Percentiles rank a stretch among this genome's conserved stretches.
Conservation (phyloP, 2,888 invertebrate genomes). For the Metopia argyrocephala region DNA sequence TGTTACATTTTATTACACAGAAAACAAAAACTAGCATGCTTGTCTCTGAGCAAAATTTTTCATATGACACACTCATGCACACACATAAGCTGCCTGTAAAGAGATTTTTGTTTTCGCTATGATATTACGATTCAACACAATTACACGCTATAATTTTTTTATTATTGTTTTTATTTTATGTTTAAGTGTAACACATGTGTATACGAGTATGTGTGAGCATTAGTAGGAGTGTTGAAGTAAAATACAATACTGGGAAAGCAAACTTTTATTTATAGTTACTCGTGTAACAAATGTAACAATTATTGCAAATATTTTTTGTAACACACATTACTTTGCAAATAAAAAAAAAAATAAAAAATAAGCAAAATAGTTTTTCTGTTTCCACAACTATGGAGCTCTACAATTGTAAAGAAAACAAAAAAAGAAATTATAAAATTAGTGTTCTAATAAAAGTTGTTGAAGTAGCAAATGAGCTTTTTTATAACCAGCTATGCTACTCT, state of each 20-base stretch:
- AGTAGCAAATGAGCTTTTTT: too few species aligned
- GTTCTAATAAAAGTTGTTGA: too few species aligned
- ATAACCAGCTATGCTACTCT: too few species aligned
- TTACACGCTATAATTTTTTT: conserved; percentile 39
- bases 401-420: too few species aligned
- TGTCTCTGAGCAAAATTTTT: neutral
- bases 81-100: neutral
- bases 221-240: neutral
- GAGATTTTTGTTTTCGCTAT: conserved; percentile 23
- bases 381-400: neutral
- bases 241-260: too few species aligned
- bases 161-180: conserved; percentile 7
- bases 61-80: neutral
- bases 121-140: conserved; percentile 31
- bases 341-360: neutral
- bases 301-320: conserved; percentile 14
- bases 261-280: neutral
- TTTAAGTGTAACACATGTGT: neutral
- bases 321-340: neutral
- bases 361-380: neutral
- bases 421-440: too few species aligned
- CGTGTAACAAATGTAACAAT: conserved; percentile 14
- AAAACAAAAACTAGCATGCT: conserved; percentile 18
- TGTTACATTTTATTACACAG: conserved; percentile 52
- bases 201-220: neutral